A percentile compares a stretch with the other conserved stretches of the same genome.
Conservation (phyloP, 2,888 invertebrate species). For the Drosophila atripex region DNA sequence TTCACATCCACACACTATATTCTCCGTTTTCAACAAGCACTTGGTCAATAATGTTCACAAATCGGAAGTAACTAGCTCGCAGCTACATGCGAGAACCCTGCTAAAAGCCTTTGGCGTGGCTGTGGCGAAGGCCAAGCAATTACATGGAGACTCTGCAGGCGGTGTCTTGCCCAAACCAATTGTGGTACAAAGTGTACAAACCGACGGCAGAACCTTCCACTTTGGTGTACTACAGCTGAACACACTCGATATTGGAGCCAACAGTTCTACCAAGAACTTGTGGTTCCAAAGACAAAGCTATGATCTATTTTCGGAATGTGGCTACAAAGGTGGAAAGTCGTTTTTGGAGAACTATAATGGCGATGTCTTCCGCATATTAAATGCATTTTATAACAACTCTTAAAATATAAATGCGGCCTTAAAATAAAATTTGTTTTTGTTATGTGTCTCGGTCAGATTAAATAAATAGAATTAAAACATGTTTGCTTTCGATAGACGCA, state of each 20-base stretch:
- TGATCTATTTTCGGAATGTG: constrained; percentile 87
- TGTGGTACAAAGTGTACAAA: constrained; percentile 92
- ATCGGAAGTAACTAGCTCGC: constrained; percentile 87
- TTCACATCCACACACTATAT: constrained; percentile 89
- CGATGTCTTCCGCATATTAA: constrained; percentile 90
- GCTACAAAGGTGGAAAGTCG: constrained; percentile 87
- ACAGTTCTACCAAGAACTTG: constrained; percentile 86
- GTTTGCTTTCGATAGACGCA: constrained; percentile 4
- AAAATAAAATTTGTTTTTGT: constrained; percentile 7
- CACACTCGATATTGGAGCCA: constrained; percentile 88
- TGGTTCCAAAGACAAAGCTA: constrained; percentile 90
- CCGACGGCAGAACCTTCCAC: constrained; percentile 90
- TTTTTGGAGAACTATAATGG: constrained; percentile 90
- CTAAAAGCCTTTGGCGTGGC: constrained; percentile 91
- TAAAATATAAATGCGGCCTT: constrained; percentile 31
- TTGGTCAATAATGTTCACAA: constrained; percentile 89
- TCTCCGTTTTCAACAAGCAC: constrained; percentile 88
- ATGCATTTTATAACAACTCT: constrained; percentile 90
- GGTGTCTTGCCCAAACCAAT: constrained; percentile 89
- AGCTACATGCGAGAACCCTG: constrained; percentile 88
- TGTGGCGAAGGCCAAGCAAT: constrained; percentile 89
- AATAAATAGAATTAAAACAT: neutral
- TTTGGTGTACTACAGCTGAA: constrained; percentile 94
- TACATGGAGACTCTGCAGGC: constrained; percentile 85
- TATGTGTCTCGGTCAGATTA: constrained; percentile 7